A percentile compares a stretch with the other conserved stretches of the same genome.
Conservation (phyloP, 2,797 vertebrate species). For the Spatula versicolor region DNA sequence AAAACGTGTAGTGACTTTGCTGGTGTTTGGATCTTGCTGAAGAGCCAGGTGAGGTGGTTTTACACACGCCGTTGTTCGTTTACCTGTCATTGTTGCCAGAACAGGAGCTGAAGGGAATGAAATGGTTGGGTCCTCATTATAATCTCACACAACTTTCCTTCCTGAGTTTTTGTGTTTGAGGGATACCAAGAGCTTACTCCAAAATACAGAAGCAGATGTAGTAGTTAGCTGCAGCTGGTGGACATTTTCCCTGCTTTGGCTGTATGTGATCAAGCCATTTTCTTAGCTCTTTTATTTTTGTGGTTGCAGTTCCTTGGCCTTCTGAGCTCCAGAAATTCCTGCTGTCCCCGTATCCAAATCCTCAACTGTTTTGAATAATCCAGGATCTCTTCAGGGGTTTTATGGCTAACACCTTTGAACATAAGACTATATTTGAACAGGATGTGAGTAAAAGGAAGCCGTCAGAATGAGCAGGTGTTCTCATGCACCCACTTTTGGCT, state of each 20-base stretch:
- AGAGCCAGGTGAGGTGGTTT: neutral
- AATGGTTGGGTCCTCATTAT: neutral
- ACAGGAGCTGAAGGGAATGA: neutral
- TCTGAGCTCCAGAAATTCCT: constrained; percentile 18
- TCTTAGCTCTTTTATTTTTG: neutral
- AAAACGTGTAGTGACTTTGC: neutral
- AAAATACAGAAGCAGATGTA: neutral
- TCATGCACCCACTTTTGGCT: constrained; percentile 47
- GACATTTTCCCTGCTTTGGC: neutral
- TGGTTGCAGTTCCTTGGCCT: neutral
- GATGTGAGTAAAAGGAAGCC: constrained; percentile 81
- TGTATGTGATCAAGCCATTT: neutral
- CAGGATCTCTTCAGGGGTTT: constrained; percentile 21
- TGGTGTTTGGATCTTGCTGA: neutral
- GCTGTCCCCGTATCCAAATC: neutral
- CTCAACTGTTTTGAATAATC: constrained; percentile 21
- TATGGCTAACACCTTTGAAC: neutral
- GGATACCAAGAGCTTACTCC: neutral
- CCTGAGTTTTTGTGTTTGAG: neutral
- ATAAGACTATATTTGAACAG: constrained; percentile 49
- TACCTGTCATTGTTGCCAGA: neutral
- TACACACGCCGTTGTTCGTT: neutral
- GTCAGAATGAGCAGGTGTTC: constrained; percentile 57
- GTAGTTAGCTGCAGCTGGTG: neutral
- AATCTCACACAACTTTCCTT: neutral